Evolutionary conservation across 2,888 invertebrate genomes (phyloP).

Genomic region (Campaea margaritaria): DNA sequence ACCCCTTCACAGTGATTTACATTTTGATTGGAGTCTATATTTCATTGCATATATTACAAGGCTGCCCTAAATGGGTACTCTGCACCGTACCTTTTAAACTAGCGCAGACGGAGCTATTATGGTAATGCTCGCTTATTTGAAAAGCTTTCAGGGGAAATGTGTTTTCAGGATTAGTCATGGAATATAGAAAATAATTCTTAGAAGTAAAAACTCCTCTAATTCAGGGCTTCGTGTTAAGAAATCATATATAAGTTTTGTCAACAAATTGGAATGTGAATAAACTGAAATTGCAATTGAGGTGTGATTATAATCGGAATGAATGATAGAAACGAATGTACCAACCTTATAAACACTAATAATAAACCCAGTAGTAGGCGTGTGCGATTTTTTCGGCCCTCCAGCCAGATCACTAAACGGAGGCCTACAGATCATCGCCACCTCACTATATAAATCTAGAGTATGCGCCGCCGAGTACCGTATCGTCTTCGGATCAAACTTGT

Average conservation of each 20-base stretch:
- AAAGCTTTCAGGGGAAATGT: conserved; percentile 29
- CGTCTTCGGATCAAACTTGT: conserved; percentile 93
- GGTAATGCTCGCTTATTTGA: conserved; percentile 28
- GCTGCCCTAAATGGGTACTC: conserved; percentile 11
- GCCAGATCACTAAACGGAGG: conserved; percentile 93
- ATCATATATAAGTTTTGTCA: no score
- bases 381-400: conserved; percentile 90
- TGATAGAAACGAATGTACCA: conserved; percentile 23
- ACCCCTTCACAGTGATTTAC: conserved; percentile 31
- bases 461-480: conserved; percentile 93
- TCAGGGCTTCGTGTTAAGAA: no score
- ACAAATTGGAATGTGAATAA: no score
- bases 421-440: conserved; percentile 95
- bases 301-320: no score
- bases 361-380: conserved; percentile 93
- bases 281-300: no score
- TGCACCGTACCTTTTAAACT: conserved; percentile 16
- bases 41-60: conserved; percentile 21
- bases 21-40: conserved; percentile 38
- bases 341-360: conserved; percentile 96
- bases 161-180: conserved; percentile 16
- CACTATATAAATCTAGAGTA: conserved; percentile 94
- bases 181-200: conserved; percentile 1
- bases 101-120: conserved; percentile 18
- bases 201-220: background rate